A percentile compares a stretch with the other conserved stretches of the same genome.
Conservation (phyloP, 2,888 invertebrate genomes). For the Dromius quadrimaculatus region DNA sequence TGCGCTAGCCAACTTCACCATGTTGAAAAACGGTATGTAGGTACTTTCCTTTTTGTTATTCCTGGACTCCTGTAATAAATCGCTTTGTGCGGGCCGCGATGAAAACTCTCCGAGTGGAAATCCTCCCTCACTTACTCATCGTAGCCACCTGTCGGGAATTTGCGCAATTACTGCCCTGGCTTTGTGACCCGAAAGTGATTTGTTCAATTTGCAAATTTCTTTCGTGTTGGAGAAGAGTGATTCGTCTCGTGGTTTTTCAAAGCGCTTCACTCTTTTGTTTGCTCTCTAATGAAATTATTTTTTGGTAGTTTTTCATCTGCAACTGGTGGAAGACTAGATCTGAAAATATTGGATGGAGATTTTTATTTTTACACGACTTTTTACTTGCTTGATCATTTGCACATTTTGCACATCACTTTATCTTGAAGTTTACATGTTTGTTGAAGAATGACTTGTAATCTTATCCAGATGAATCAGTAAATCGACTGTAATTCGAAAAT, state of each 20-base stretch:
- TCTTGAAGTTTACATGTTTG: constrained; percentile 37
- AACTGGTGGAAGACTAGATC: constrained; percentile 9
- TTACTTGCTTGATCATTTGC: too few relatives aligned
- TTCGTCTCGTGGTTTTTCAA: constrained; percentile 22
- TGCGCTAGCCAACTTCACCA: constrained; percentile 6
- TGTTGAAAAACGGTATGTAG: constrained; percentile 42
- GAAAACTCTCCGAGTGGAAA: constrained; percentile 40
- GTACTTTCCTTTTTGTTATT: constrained; percentile 47
- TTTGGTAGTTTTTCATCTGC: constrained; percentile 10
- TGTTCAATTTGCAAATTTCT: constrained; percentile 52
- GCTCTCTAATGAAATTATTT: constrained; percentile 32
- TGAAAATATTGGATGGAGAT: neutral
- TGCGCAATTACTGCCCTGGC: constrained; percentile 46
- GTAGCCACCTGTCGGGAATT: constrained; percentile 51
- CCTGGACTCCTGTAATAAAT: constrained; percentile 46
- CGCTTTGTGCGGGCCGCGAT: constrained; percentile 44
- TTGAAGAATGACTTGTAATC: neutral
- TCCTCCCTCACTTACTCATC: constrained; percentile 45
- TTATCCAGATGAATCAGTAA: neutral
- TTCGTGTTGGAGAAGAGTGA: constrained; percentile 30
- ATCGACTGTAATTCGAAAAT: neutral
- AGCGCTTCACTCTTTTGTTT: constrained; percentile 15
- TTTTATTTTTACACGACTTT: too few relatives aligned
- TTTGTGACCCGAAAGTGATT: constrained; percentile 49
- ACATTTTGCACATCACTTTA: too few relatives aligned